Evolutionary conservation across 2,888 invertebrate genomes (phyloP), one percentile per base, ranked within the genome.

Genomic region (Hecatera dysodea): DNA sequence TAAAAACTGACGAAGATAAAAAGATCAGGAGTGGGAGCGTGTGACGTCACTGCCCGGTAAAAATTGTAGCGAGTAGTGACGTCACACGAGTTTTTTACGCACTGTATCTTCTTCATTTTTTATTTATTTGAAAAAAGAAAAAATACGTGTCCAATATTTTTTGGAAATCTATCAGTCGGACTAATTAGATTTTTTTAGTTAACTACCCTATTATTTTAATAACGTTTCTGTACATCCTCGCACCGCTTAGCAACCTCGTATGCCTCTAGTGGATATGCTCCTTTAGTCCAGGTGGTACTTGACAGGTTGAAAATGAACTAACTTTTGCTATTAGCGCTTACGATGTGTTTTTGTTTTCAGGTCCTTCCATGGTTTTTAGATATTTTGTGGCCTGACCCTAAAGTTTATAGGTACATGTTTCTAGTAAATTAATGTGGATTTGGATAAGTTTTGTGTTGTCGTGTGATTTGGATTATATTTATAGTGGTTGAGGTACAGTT

Each of bases 251-350:
- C 36, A 22, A 1, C 22, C 15, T 8, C n/a, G 8, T 1, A 17
- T 15, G 22, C 22, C 22, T 56, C 12, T 9, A 0, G 15, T 56
- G 6, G 9, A 56, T 3, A 1, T 36, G 22, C 56, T 15, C 22
- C 56, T 36, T 36, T 22, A 61, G 27, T 53, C 61, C 78, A 79
- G 72, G 64, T 73, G 67, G 46, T 27, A 65, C 60, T 72, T 73
- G 80, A 70, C 82, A 82, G 78, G 78, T 82, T 53, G 72, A 66
- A 60, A 82, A 82, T 81, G 83, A 75, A 53, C 17, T 62, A 83
- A 83, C 64, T 83, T 83, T 73, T 52, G 68, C 56, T 73, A 74
- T 82, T 73, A 68, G 62, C 71, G 22, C 67, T 73, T 17, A 64
- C 56, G 72, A 64, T 50, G 65, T 75, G 79, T 73, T 72, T 79